These are phyloP conservation scores for Ondatra zibethicus DNA, from an alignment of 2,113 vertebrate species.

Conservation along the genomic window DNA sequence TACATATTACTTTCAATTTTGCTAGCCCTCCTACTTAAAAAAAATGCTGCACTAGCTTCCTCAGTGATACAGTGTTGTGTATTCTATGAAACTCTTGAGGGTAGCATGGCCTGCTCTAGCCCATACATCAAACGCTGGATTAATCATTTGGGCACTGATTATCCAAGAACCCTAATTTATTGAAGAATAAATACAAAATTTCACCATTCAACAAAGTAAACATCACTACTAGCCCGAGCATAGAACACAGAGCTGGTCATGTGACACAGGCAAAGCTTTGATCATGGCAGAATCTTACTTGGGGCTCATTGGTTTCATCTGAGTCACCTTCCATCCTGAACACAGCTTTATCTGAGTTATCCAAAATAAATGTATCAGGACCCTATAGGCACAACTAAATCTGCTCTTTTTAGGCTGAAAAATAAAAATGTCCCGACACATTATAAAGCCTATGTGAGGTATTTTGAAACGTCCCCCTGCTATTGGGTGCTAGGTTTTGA, in stretches of 20 bases:
- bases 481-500: not conserved
- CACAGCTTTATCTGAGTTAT: not conserved
- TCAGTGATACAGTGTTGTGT: not conserved
- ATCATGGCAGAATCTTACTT: not conserved
- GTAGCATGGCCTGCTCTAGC: not conserved
- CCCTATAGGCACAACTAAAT: not conserved
- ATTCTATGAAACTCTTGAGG: not conserved
- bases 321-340: not conserved
- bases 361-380: not conserved
- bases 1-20: constrained; percentile 40
- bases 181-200: constrained; percentile 51
- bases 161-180: constrained; percentile 51
- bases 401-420: constrained; percentile 6
- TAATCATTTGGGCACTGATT: not conserved
- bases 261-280: not conserved
- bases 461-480: constrained; percentile 1
- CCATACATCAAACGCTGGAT: not conserved
- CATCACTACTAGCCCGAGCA: not conserved
- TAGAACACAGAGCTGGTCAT: not conserved
- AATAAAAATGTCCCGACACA: not conserved
- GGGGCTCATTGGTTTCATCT: not conserved
- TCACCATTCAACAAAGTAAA: constrained; percentile 50
- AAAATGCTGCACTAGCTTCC: not conserved
- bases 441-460: not conserved
- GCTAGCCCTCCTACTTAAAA: not conserved